Evolutionary conservation across 2,113 vertebrate genomes (phyloP).

Genomic region (Sialia sialis): DNA sequence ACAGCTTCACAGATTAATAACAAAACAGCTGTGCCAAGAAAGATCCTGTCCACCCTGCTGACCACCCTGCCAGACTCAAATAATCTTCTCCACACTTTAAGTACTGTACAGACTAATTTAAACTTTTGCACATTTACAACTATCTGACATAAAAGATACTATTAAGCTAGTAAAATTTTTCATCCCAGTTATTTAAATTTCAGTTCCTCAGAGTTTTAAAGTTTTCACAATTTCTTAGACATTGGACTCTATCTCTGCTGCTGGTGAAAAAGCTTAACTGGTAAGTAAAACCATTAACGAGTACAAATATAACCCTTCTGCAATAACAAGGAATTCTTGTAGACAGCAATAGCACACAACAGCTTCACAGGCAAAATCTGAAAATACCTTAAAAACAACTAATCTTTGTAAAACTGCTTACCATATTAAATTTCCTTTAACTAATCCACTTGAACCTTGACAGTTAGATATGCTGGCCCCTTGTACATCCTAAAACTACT

Average conservation of each 20-base stretch:
- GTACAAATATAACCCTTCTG: background rate
- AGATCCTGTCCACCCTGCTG: background rate
- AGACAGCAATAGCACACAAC: background rate
- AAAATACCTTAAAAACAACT: background rate
- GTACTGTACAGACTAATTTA: background rate
- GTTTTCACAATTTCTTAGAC: background rate
- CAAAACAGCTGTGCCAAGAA: background rate
- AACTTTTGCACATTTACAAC: background rate
- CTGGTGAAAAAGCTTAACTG: background rate
- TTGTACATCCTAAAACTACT: background rate
- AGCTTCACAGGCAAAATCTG: background rate
- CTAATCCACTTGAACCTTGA: background rate
- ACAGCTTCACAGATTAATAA: background rate
- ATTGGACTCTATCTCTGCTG: background rate
- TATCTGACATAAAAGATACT: background rate
- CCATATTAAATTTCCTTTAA: background rate
- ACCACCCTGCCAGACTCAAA: background rate
- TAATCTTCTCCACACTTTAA: background rate
- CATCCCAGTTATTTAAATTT: background rate
- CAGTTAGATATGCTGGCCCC: background rate
- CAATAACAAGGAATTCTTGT: background rate
- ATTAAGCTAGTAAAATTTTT: background rate
- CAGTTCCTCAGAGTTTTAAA: background rate
- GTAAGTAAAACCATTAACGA: background rate
- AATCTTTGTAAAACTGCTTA: background rate